Conservation (phyloP, 64 coral and sea anemone genomes). For the Astreopora myriophthalma region DNA sequence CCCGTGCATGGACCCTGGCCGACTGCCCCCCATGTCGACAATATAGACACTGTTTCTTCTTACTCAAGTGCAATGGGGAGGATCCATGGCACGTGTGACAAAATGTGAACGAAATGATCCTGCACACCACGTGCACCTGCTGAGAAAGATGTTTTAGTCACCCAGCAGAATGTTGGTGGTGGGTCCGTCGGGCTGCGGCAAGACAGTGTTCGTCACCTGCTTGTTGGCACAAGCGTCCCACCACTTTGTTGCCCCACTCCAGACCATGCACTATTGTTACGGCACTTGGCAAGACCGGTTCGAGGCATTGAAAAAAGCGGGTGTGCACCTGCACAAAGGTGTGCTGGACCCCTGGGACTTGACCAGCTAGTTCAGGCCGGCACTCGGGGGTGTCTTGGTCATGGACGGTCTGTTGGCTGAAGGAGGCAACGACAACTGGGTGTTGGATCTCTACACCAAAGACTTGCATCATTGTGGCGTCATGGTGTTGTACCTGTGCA, state of each 20-base stretch:
- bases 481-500: too few relatives aligned
- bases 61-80: too few relatives aligned
- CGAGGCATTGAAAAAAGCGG: background rate
- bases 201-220: constrained; percentile 18
- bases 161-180: constrained; percentile 20
- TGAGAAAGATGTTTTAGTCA: background rate
- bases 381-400: background rate
- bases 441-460: too few relatives aligned
- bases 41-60: too few relatives aligned
- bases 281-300: background rate
- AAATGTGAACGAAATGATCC: too few relatives aligned
- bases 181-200: constrained; percentile 64
- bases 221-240: background rate
- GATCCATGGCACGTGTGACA: too few relatives aligned
- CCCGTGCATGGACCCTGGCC: too few relatives aligned
- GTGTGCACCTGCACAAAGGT: background rate
- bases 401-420: too few relatives aligned
- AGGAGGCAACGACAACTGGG: too few relatives aligned
- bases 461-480: too few relatives aligned
- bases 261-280: background rate
- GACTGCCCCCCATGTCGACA: too few relatives aligned
- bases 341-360: background rate
- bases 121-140: too few relatives aligned
- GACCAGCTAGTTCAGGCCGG: background rate
- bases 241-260: background rate